Evolutionary conservation across 2,797 vertebrate species (phyloP), one percentile per base, ranked within the genome.

Genomic region (Halcyon badia): DNA sequence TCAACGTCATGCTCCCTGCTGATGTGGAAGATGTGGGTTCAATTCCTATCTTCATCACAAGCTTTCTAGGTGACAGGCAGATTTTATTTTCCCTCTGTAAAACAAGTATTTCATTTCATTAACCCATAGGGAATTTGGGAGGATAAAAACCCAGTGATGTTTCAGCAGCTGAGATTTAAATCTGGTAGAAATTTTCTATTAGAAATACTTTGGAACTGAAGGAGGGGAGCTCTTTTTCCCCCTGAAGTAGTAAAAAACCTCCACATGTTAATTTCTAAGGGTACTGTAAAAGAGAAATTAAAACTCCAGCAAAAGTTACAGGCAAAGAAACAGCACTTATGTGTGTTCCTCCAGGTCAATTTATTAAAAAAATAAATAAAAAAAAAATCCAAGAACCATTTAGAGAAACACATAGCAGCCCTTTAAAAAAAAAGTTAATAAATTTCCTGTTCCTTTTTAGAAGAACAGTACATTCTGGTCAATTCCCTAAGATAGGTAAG

Each of bases 1-100:
- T 54, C 41, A 85, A n/a, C 0, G 0, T 8, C 16, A 16, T 6
- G 11, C 19, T 46, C 24, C 41, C 49, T 62, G 44, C 42, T 61
- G 49, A 52, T 65, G 21, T 83, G 39, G 75, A 89, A 78, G 37
- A 48, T 65, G 4, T 19, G 51, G 17, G 31, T 65, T 86, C 79
- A 81, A 42, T 46, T 83, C 48, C 18, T 24, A 15, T 21, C 12
- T 76, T 80, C 21, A 33, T 9, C 31, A 57, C 30, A 87, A 66
- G 7, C 44, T 60, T 64, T 15, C 44, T 33, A 64, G 44, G 49
- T 89, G 49, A 33, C n/a, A 81, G 22, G 30, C 1, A 0, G 2
- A 25, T 49, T 69, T 89, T 77, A 33, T 44, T 52, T n/a, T 65
- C 24, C 33, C 13, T 35, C n/a, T 70, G 9, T 65, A 83, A 81